Conservation (phyloP, 2,888 invertebrate species). For the Orthonevra nobilis region DNA sequence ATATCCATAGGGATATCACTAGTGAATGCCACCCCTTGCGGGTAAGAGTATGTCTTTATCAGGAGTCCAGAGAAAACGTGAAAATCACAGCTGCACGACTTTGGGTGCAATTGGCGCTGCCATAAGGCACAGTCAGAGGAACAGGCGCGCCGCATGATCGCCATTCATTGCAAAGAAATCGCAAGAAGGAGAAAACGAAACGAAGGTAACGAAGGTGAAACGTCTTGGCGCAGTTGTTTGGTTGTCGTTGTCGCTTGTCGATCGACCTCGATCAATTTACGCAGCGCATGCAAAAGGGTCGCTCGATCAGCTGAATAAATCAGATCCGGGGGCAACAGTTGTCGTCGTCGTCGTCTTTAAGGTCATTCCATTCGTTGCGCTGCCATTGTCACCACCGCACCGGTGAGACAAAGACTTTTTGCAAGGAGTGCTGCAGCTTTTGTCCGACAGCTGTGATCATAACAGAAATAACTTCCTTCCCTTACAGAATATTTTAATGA, state of each 20-base stretch:
- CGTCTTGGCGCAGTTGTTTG: conserved; percentile 24
- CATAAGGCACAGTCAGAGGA: no score
- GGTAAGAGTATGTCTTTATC: conserved; percentile 8
- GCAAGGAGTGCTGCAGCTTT: conserved; percentile 38
- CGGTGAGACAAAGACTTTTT: conserved; percentile 22
- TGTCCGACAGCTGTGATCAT: conserved; percentile 50
- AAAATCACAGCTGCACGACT: conserved; percentile 67
- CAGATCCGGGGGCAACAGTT: conserved; percentile 58
- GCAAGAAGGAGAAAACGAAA: conserved; percentile 25
- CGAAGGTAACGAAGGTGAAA: no score
- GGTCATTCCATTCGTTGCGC: conserved; percentile 15
- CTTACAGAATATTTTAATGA: neutral
- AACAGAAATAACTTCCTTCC: conserved; percentile 37
- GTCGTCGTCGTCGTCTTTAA: conserved; percentile 5
- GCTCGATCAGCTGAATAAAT: conserved; percentile 61
- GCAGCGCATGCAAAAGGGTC: conserved; percentile 47
- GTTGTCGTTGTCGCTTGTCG: neutral
- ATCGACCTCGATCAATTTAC: conserved; percentile 65
- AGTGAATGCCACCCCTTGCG: conserved; percentile 37
- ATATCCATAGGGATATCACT: conserved; percentile 27
- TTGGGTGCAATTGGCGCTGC: conserved; percentile 29
- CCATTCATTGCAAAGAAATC: conserved; percentile 15
- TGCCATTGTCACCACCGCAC: conserved; percentile 7
- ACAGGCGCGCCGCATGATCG: conserved; percentile 31
- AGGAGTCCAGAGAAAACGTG: conserved; percentile 49